Percentiles rank a stretch among this genome's conserved stretches.
These are phyloP conservation scores for Pseudopleuronectes americanus DNA, from an alignment of 2,797 vertebrate species.

Conservation along the genomic window DNA sequence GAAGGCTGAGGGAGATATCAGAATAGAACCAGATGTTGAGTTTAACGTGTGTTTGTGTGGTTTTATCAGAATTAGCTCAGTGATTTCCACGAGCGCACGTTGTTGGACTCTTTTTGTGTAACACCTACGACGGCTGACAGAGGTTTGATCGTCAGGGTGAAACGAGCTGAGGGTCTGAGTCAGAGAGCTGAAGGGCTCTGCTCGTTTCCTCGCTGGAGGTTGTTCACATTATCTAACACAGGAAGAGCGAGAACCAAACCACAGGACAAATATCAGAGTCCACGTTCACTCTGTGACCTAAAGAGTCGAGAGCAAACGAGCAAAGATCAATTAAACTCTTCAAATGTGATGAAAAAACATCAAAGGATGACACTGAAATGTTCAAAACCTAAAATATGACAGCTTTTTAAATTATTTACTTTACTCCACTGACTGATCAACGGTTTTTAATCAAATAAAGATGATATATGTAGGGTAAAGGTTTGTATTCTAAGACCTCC, in stretches of 20 bases:
- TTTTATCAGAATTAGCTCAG: slow-evolving; percentile 17
- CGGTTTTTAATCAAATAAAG: too few species aligned
- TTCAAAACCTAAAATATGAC: background rate
- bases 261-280: background rate
- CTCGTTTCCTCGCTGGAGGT: slow-evolving; percentile 24
- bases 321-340: background rate
- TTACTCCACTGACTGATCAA: too few species aligned
- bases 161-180: slow-evolving; percentile 36
- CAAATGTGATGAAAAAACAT: background rate
- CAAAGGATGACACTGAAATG: background rate
- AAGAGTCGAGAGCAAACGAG: background rate
- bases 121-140: slow-evolving; percentile 42
- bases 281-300: background rate
- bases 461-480: too few species aligned
- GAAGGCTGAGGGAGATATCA: background rate
- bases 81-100: background rate
- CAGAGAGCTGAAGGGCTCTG: slow-evolving; percentile 36
- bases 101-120: background rate
- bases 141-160: slow-evolving; percentile 30
- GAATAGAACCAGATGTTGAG: slow-evolving; percentile 1
- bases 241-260: slow-evolving; percentile 6
- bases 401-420: too few species aligned
- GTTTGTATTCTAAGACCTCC: too few species aligned
- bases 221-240: slow-evolving; percentile 25
- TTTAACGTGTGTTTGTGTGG: background rate